Base-by-base conservation (phyloP, 2,888 invertebrate species). In the Ceramica pisi region DNA sequence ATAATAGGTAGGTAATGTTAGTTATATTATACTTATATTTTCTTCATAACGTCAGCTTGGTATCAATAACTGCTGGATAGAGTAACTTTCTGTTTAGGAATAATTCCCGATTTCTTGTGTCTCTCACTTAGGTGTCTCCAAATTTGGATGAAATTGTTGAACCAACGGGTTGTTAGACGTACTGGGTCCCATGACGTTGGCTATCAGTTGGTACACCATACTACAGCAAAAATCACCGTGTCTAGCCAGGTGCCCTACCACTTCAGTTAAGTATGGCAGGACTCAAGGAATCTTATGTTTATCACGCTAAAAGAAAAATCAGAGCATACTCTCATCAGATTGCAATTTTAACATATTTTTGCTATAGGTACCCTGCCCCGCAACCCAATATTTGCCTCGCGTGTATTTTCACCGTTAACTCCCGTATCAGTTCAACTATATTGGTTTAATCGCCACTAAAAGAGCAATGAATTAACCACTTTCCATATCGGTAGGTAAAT, bases 381-480 rank as follows among this genome's bases (percentile, higher is more conserved):
- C 7, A 59, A 16, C 19, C 23, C 4, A 53, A 5, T 2, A 46
- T 59, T 53, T 31, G 38, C 51, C 14, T 79, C 50, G 61, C 80
- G 56, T 55, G 72, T 78, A 41, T 50, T 62, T 57, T n/a, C 44
- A 26, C 41, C 12, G 59, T 65, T 60, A n/a, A 75, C 55, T 64
- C 21, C 35, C 26, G n/a, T 51, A 63, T 80, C 64, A 75, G 59
- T 74, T 64, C 46, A 60, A 21, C 71, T 60, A 67, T 67, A 71
- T 67, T 73, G 80, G 80, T 38, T 67, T 61, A 83, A 80, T 66
- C 67, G 41, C 55, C 70, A 71, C 71, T 75, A 73, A 75, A 86
- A 80, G 74, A 73, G 77, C 77, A 82, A 85, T 82, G 77, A 81
- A 82, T 77, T 72, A 76, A 80, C 73, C 72, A 80, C 71, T 73